Percentiles rank a stretch among this genome's conserved stretches.
These are phyloP conservation scores for Vireo altiloquus DNA, from an alignment of 2,113 vertebrate genomes.

Conservation along the genomic window DNA sequence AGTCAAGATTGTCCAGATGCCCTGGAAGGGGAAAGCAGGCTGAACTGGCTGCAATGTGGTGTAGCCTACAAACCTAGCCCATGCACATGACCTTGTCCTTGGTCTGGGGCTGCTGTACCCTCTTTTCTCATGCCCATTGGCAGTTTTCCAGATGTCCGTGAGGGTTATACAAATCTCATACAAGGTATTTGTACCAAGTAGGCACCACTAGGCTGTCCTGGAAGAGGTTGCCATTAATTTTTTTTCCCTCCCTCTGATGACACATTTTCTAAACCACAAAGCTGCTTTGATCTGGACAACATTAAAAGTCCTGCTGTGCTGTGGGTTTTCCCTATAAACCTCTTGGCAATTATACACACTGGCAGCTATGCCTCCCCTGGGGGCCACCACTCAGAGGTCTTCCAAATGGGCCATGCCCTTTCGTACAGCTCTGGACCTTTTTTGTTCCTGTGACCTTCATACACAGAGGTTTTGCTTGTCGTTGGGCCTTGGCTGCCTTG, in stretches of 20 bases:
- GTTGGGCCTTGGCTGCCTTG: background rate
- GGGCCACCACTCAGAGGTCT: background rate
- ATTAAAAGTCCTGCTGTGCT: background rate
- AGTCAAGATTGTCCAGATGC: background rate
- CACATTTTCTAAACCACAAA: conserved; percentile 32
- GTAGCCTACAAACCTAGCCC: background rate
- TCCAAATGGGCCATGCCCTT: background rate
- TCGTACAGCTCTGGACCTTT: background rate
- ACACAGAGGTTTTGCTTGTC: background rate
- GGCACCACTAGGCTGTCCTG: background rate
- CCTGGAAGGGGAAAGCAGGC: background rate
- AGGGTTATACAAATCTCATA: background rate
- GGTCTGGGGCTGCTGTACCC: background rate
- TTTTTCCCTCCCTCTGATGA: background rate
- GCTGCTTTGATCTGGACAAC: conserved; percentile 34
- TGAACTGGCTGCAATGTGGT: background rate
- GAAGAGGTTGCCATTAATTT: background rate
- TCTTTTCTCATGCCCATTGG: background rate
- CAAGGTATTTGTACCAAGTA: background rate
- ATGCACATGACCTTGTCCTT: background rate
- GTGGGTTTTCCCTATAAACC: background rate
- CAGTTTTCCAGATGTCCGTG: background rate
- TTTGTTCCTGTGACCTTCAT: background rate
- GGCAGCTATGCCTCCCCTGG: background rate
- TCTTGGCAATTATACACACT: background rate